A percentile compares a stretch with the other conserved stretches of the same genome.
Conservation (phyloP, 2,888 invertebrate species). For the Blastobasis lacticolella region DNA sequence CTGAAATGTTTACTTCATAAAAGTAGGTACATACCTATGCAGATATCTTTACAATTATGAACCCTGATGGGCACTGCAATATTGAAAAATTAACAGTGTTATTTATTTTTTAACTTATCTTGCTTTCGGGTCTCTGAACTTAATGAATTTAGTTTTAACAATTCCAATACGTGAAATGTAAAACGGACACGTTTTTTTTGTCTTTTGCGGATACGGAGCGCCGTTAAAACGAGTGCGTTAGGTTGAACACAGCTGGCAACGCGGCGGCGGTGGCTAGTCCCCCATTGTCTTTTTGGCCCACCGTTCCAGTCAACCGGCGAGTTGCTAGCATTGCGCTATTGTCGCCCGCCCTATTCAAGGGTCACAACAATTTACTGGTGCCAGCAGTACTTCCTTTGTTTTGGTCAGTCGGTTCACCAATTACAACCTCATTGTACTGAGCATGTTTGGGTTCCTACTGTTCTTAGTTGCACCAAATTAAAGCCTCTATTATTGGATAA, state of each 20-base stretch:
- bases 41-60: too few relatives aligned
- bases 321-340: conserved; percentile 18
- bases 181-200: neutral
- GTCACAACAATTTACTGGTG: conserved; percentile 5
- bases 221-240: conserved; percentile 32
- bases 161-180: too few relatives aligned
- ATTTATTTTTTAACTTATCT: too few relatives aligned
- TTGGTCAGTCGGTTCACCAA: neutral
- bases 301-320: conserved; percentile 24
- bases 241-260: conserved; percentile 36
- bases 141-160: too few relatives aligned
- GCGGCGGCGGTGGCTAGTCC: conserved; percentile 30
- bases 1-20: too few relatives aligned
- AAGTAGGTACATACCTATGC: too few relatives aligned
- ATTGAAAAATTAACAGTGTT: too few relatives aligned
- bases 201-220: conserved; percentile 16
- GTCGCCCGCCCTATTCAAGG: conserved; percentile 14
- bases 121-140: too few relatives aligned
- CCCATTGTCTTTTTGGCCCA: conserved; percentile 28
- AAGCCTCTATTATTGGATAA: too few relatives aligned
- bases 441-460: too few relatives aligned
- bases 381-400: neutral
- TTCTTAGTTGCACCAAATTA: too few relatives aligned
- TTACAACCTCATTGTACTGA: neutral
- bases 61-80: too few relatives aligned